Evolutionary conservation across 92 coral and sea anemone genomes (phyloP).

Genomic region (Epizoanthus stellaris): DNA sequence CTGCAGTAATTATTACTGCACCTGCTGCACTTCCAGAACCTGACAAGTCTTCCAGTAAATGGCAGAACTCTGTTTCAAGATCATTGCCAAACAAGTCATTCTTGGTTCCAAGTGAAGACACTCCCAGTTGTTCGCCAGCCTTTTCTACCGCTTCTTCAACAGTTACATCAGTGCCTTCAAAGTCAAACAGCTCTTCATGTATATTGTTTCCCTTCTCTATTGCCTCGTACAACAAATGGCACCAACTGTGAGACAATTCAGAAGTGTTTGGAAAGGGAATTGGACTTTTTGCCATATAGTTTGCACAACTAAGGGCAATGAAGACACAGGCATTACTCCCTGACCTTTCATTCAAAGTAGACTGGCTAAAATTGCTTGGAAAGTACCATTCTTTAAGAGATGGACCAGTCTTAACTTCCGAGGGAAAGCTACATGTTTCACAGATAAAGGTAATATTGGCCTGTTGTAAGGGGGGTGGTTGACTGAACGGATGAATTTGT

Average conservation of each 20-base stretch:
- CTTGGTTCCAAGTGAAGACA: constrained; percentile 35
- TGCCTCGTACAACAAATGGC: constrained; percentile 31
- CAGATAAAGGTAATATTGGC: background rate
- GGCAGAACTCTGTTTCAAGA: constrained; percentile 18
- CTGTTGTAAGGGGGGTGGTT: background rate
- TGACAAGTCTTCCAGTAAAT: constrained; percentile 28
- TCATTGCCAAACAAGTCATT: constrained; percentile 58
- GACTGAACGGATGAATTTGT: background rate
- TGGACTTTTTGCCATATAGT: background rate
- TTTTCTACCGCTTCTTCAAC: constrained; percentile 57
- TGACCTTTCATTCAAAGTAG: constrained; percentile 46
- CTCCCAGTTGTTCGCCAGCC: constrained; percentile 60
- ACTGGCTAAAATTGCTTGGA: constrained; percentile 37
- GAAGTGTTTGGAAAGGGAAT: constrained; percentile 52
- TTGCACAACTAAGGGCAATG: constrained; percentile 56
- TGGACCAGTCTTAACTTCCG: background rate
- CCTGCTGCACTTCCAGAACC: constrained; percentile 5
- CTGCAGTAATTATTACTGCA: constrained; percentile 51
- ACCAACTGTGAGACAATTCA: constrained; percentile 31
- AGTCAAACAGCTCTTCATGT: constrained; percentile 66
- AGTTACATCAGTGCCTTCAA: constrained; percentile 42
- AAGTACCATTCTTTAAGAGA: constrained; percentile 48
- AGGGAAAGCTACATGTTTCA: background rate
- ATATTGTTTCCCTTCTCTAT: constrained; percentile 60
- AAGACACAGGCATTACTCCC: constrained; percentile 72